Evolutionary conservation across 1,140 invertebrate genomes (phyloP).

Genomic region (Streblospio benedicti): DNA sequence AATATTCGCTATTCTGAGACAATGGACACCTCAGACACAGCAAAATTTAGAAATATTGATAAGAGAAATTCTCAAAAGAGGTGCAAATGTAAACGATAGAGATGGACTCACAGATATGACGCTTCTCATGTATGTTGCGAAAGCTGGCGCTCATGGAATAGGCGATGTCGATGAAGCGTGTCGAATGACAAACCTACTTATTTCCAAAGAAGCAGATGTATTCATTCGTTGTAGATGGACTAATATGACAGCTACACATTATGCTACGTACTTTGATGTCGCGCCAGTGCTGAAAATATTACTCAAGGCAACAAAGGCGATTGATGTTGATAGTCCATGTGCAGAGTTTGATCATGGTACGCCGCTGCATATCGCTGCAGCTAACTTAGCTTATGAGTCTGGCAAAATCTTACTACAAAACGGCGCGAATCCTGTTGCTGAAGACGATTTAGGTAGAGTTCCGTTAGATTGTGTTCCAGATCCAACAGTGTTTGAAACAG

Average conservation of each 20-base stretch:
- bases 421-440: conserved; percentile 45
- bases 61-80: conserved; percentile 48
- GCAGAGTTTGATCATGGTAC: conserved; percentile 52
- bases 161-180: conserved; percentile 46
- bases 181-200: conserved; percentile 35
- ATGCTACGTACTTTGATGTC: conserved; percentile 54
- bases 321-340: conserved; percentile 48
- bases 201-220: conserved; percentile 49
- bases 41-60: conserved; percentile 48
- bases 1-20: conserved; percentile 52
- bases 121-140: conserved; percentile 53
- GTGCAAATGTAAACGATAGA: conserved; percentile 50
- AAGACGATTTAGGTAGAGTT: conserved; percentile 45
- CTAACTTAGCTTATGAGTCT: conserved; percentile 50
- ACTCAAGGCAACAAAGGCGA: conserved; percentile 40
- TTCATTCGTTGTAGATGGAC: conserved; percentile 53
- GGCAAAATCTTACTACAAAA: conserved; percentile 48
- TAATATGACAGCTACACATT: conserved; percentile 54
- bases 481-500: conserved; percentile 37
- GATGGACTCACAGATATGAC: conserved; percentile 57
- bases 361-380: conserved; percentile 52
- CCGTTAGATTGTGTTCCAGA: conserved; percentile 52
- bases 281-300: conserved; percentile 49
- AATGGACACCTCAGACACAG: conserved; percentile 54
- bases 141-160: conserved; percentile 52